Base-by-base conservation (phyloP, 2,113 vertebrate species). In the Eulemur rufifrons region DNA sequence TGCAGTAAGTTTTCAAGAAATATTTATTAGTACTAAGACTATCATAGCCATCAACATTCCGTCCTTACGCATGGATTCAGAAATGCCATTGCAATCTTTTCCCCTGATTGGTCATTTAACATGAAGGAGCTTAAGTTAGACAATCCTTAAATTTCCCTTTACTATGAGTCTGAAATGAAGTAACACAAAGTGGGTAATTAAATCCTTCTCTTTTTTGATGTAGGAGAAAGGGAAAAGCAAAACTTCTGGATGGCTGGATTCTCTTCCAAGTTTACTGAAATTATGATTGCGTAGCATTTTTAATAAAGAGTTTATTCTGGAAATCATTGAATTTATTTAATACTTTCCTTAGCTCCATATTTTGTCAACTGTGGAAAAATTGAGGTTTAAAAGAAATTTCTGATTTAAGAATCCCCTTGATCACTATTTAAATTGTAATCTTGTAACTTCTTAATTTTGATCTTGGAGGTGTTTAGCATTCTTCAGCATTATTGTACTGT, bases 231-330 rank as follows among this genome's bases (percentile, higher is more conserved):
- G 32, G 32, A 78, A 6, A 86, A 50, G 12, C 45, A 69, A 73
- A 80, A 78, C 4, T 82, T 92, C 4, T 54, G 11, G 3, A 18
- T 23, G 18, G 8, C 12, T 64, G 34, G 15, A 93, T 93, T 84
- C 14, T 5, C 11, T 76, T 88, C 27, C 64, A 85, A 20, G 6
- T 76, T 68, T 91, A 76, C 32, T 76, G 80, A n/a, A 91, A 96
- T 84, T 95, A 27, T 42, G n/a, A 71, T 69, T 89, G 50, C 25
- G 7, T 82, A 63, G 39, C 42, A 96, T 84, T 95, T 82, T 78
- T 11, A 94, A 87, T 56, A 77, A 5, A 69, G 29, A 9, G 0
- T 73, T 94, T 76, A 64, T 83, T 78, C 1, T 54, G 32, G 17
- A 94, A 89, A 64, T 86, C 8, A 80, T 63, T 95, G 73, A 63